Base-by-base conservation (phyloP, 2,888 invertebrate genomes). In the Stenchaetothrips biformis region DNA sequence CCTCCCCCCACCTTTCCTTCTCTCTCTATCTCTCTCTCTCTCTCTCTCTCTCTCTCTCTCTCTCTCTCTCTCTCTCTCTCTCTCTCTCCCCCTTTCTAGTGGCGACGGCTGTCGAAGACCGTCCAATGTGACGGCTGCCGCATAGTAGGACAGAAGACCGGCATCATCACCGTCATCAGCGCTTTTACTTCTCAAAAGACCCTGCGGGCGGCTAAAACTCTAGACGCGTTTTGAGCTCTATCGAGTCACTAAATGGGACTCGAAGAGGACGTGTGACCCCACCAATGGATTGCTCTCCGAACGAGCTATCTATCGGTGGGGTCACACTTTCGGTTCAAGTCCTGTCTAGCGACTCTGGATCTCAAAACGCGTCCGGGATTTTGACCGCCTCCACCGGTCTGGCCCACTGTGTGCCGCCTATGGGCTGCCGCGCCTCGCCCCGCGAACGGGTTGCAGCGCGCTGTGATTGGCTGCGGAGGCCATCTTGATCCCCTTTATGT, bases 401-500 rank as follows among this genome's bases (percentile, higher is more conserved):
- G n/a, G n/a, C n/a, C n/a, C n/a, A n/a, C n/a, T n/a, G n/a, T n/a
- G n/a, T n/a, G n/a, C 53, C 53, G 53, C 59, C 59, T 2, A 37
- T 16, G 59, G 59, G 18, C 13, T 16, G 59, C 59, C 8, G 18
- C 18, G 59, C 53, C 2, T 18, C 53, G 53, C 53, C 18, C 53
- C 53, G 53, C 53, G 53, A 18, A 53, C 53, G 53, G 53, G 53
- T 59, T 16, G 16, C 18, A 18, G 18, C 59, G 59, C 59, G 6
- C 18, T 18, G 59, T 18, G 59, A 59, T 59, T 59, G 59, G 59
- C 59, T 18, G 59, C 13, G 16, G 59, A 59, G 67, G 21, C 67
- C 67, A 74, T 74, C 67, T 74, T 74, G 67, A 74, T 74, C 67
- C 3, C 18, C 59, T 16, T 59, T 74, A 74, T 74, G 67, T 74